Evolutionary conservation across 2,888 invertebrate species (phyloP).

Genomic region (Acanthacorydalis orientalis): DNA sequence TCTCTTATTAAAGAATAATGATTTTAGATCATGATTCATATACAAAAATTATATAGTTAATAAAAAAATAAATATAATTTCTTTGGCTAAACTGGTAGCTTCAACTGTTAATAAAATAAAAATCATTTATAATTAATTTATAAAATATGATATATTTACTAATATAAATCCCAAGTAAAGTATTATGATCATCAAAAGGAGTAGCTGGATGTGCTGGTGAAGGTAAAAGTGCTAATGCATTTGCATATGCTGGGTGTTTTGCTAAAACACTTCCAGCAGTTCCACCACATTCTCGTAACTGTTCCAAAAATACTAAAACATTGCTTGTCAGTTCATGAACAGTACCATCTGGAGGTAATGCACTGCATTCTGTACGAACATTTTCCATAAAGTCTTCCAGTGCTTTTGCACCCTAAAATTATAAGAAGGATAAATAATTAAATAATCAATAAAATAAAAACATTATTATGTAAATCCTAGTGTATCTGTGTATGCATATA

Average conservation of each 20-base stretch:
- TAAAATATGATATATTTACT: conserved; percentile 34
- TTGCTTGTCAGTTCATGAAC: conserved; percentile 94
- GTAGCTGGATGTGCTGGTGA: conserved; percentile 26
- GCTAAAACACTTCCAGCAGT: conserved; percentile 53
- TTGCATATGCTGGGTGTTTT: conserved; percentile 38
- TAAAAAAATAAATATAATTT: too few species aligned
- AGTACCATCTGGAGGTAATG: conserved; percentile 91
- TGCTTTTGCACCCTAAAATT: conserved; percentile 67
- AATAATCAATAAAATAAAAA: conserved; percentile 1
- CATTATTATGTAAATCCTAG: background rate
- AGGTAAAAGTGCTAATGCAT: conserved; percentile 31
- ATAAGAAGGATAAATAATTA: conserved; percentile 9
- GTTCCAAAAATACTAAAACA: conserved; percentile 81
- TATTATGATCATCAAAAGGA: conserved; percentile 38
- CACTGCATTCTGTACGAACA: conserved; percentile 60
- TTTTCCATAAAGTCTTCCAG: conserved; percentile 88
- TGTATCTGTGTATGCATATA: too few species aligned
- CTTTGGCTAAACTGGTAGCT: too few species aligned
- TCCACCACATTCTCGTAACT: conserved; percentile 61
- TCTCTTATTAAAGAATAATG: background rate
- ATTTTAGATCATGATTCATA: too few species aligned
- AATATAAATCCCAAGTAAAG: conserved; percentile 63
- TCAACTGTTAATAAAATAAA: too few species aligned
- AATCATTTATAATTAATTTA: background rate
- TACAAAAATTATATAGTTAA: too few species aligned